Conservation (phyloP, 2,113 vertebrate genomes). For the Anseranas semipalmata region DNA sequence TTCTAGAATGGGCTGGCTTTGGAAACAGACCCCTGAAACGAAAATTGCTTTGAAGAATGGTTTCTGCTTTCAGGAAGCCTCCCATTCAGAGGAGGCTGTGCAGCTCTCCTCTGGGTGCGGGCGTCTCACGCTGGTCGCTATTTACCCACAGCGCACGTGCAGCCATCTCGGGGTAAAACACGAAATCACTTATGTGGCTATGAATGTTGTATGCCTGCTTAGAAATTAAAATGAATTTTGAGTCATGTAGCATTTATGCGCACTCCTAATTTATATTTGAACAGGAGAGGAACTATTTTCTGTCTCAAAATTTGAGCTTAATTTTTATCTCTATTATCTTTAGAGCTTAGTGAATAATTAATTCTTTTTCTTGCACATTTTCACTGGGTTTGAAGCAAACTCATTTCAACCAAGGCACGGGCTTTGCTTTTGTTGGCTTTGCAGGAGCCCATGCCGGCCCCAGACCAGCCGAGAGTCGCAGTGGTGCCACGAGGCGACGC, state of each 20-base stretch:
- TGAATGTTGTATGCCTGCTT: constrained; percentile 33
- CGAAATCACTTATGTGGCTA: neutral
- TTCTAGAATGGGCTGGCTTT: neutral
- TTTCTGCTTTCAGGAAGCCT: neutral
- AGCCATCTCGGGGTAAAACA: neutral
- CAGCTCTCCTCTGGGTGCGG: neutral
- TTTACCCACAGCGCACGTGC: neutral
- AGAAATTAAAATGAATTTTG: constrained; percentile 48
- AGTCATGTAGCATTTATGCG: constrained; percentile 9
- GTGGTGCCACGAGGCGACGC: neutral
- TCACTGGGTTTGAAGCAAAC: neutral
- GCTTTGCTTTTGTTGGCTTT: neutral
- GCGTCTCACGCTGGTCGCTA: neutral
- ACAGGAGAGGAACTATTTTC: constrained; percentile 37
- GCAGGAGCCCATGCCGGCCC: too few species aligned
- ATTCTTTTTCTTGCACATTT: constrained; percentile 12
- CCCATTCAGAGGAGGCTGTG: neutral
- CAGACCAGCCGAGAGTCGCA: neutral
- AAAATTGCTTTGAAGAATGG: neutral
- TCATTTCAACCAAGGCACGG: neutral
- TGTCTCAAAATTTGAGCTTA: constrained; percentile 22
- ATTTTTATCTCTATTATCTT: constrained; percentile 62
- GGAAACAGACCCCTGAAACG: neutral
- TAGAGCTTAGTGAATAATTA: constrained; percentile 45
- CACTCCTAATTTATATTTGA: constrained; percentile 50